Conservation (phyloP, 2,113 vertebrate genomes). For the Antechinus stuartii region DNA sequence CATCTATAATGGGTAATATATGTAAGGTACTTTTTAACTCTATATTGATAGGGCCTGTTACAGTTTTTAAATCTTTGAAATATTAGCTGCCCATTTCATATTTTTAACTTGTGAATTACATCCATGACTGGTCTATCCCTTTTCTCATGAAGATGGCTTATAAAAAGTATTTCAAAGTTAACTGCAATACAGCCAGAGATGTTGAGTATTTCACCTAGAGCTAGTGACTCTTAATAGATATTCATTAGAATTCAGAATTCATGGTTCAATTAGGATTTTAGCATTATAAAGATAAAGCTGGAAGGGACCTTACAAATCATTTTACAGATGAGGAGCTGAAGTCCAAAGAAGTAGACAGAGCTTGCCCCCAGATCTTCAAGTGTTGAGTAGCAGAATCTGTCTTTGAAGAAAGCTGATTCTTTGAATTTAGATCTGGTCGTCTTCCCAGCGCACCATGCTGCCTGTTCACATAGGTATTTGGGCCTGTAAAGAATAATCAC, state of each 20-base stretch:
- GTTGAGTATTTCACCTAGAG: background rate
- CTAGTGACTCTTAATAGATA: background rate
- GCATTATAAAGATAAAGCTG: background rate
- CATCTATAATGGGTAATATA: background rate
- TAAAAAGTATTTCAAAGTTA: background rate
- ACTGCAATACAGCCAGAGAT: background rate
- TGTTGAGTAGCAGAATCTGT: background rate
- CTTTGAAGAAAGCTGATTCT: background rate
- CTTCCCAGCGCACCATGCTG: background rate
- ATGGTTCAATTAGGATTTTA: background rate
- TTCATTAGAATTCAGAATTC: background rate
- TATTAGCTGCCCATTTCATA: background rate
- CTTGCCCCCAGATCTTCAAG: background rate
- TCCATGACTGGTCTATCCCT: background rate
- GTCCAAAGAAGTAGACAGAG: background rate
- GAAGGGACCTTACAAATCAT: background rate
- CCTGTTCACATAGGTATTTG: background rate
- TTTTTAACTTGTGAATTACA: background rate
- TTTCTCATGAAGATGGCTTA: background rate
- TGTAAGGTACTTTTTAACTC: background rate
- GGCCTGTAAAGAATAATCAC: background rate
- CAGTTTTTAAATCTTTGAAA: conserved; percentile 10
- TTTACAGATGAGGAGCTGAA: background rate
- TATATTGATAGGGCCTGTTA: background rate
- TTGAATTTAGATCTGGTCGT: background rate